These are phyloP conservation scores for Cheilosia pagana DNA, from an alignment of 2,888 invertebrate species.

Conservation along the genomic window DNA sequence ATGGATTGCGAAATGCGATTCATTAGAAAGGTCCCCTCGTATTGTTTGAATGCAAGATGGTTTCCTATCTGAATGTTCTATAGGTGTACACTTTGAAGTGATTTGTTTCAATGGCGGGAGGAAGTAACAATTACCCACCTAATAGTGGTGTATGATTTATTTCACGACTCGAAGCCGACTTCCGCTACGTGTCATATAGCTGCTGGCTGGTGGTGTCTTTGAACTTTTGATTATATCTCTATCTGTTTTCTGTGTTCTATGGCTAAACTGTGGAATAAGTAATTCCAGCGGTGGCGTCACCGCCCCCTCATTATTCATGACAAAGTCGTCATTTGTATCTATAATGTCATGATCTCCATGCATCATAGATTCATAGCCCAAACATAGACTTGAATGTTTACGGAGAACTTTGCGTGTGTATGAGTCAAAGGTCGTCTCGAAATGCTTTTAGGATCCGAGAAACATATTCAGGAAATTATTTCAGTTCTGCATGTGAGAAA, in stretches of 20 bases:
- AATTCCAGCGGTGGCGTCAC: background rate
- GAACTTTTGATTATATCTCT: constrained; percentile 19
- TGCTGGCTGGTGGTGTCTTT: constrained; percentile 15
- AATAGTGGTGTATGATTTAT: constrained; percentile 35
- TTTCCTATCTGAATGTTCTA: background rate
- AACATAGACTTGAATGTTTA: background rate
- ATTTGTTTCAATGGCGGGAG: constrained; percentile 29
- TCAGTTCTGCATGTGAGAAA: background rate
- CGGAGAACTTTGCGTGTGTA: background rate
- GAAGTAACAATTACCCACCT: constrained; percentile 43
- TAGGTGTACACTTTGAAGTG: background rate
- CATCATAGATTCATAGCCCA: constrained; percentile 22
- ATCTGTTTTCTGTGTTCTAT: background rate
- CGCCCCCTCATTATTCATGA: constrained; percentile 34
- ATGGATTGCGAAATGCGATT: background rate
- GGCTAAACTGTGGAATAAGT: constrained; percentile 2
- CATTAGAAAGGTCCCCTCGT: constrained; percentile 9
- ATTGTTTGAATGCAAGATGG: background rate
- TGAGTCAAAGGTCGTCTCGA: constrained; percentile 22
- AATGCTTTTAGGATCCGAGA: constrained; percentile 29
- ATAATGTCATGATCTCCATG: constrained; percentile 39
- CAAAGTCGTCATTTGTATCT: constrained; percentile 35
- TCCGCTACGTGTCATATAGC: constrained; percentile 37
- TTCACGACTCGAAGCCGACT: constrained; percentile 25
- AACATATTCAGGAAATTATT: constrained; percentile 15